Evolutionary conservation across 2,888 invertebrate species (phyloP).

Genomic region (Leptopilina myrica): DNA sequence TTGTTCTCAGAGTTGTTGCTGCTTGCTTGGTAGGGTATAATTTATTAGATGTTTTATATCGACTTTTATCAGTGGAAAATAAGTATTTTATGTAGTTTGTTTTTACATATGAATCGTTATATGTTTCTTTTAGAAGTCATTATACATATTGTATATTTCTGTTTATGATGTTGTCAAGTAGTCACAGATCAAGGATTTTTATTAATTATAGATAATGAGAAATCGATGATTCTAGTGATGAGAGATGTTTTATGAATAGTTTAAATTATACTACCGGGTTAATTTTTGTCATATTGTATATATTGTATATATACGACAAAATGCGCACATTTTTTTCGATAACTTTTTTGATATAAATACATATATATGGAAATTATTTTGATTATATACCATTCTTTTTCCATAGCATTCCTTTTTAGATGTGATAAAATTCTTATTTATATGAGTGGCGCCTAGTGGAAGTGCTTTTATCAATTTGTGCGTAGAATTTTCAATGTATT

Average conservation of each 20-base stretch:
- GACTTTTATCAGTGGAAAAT: not conserved
- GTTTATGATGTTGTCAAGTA: not conserved
- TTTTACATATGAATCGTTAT: conserved; percentile 2
- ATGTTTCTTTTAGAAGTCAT: not conserved
- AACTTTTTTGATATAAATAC: too few species aligned
- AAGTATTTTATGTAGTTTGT: not conserved
- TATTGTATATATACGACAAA: too few species aligned
- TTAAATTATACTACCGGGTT: not conserved
- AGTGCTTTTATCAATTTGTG: too few species aligned
- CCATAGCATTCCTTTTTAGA: too few species aligned
- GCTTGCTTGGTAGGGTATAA: not conserved
- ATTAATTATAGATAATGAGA: not conserved
- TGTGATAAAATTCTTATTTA: too few species aligned
- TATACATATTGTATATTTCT: conserved; percentile 9
- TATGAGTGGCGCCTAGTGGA: too few species aligned
- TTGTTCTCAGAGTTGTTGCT: not conserved
- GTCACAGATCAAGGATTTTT: conserved; percentile 20
- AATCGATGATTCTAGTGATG: not conserved
- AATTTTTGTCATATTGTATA: too few species aligned
- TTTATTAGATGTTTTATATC: not conserved
- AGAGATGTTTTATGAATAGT: not conserved
- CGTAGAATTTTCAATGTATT: too few species aligned
- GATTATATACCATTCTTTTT: too few species aligned
- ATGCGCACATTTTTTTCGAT: too few species aligned
- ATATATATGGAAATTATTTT: too few species aligned